Percentiles rank a stretch among this genome's conserved stretches.
These are phyloP conservation scores for Parazoanthus atlanticus DNA, from an alignment of 92 coral and sea anemone species.

Conservation along the genomic window DNA sequence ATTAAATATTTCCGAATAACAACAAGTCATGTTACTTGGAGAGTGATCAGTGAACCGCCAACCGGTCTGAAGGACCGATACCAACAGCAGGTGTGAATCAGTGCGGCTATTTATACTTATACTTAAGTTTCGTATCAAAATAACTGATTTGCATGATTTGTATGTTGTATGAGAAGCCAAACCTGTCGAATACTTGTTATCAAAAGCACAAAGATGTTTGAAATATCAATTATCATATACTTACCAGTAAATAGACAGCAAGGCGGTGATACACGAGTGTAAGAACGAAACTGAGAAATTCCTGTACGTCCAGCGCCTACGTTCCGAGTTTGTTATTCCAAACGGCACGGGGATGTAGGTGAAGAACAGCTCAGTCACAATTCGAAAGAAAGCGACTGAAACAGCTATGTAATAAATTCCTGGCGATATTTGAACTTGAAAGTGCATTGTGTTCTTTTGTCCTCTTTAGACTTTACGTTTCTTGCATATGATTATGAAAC, in stretches of 20 bases:
- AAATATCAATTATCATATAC: neutral
- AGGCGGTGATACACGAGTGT: constrained; percentile 72
- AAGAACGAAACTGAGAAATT: constrained; percentile 77
- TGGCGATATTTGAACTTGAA: neutral
- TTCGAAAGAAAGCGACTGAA: constrained; percentile 15
- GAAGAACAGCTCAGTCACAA: neutral
- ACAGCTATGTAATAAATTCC: constrained; percentile 7
- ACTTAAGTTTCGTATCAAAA: no score
- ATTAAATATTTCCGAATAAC: no score
- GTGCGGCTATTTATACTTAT: no score
- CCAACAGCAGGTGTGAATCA: no score
- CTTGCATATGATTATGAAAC: neutral
- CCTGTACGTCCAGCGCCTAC: constrained; percentile 73
- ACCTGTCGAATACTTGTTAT: neutral
- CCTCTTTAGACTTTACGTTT: neutral
- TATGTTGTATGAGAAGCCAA: neutral
- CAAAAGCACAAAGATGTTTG: neutral
- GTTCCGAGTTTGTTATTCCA: constrained; percentile 25
- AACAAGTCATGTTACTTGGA: no score
- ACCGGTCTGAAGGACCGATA: no score
- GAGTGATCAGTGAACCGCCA: no score
- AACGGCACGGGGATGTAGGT: constrained; percentile 6
- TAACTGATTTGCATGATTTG: neutral
- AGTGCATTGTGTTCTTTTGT: neutral
- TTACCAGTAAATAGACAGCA: constrained; percentile 69